These are phyloP conservation scores for Coregonus sp. DNA, from an alignment of 2,797 vertebrate species.

Conservation along the genomic window DNA sequence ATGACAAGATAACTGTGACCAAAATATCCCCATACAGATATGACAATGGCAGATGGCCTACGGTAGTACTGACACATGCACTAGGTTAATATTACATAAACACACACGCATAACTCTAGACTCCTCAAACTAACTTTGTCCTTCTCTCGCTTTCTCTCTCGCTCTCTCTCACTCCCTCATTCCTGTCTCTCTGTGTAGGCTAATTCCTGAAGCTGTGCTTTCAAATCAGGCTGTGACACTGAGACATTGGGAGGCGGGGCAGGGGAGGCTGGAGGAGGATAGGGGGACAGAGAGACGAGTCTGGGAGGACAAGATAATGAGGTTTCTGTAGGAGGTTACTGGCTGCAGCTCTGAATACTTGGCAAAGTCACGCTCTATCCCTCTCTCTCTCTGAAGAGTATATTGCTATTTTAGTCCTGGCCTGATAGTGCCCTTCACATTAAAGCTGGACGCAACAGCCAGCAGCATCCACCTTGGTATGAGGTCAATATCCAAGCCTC, in stretches of 20 bases:
- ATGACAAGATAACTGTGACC: background rate
- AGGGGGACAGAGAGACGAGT: slow-evolving; percentile 36
- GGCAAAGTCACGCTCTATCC: slow-evolving; percentile 27
- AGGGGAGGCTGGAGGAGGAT: background rate
- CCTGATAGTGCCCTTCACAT: background rate
- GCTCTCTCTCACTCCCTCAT: background rate
- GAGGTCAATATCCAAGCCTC: background rate
- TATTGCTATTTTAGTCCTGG: background rate
- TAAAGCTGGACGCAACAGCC: background rate
- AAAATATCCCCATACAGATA: background rate
- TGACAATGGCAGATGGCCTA: background rate
- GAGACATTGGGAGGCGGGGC: slow-evolving; percentile 32
- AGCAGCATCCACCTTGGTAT: background rate
- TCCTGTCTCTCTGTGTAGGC: background rate
- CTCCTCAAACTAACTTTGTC: background rate
- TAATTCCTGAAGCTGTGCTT: background rate
- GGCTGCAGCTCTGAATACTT: slow-evolving; percentile 36
- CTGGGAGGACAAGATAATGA: slow-evolving; percentile 58
- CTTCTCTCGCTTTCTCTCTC: background rate
- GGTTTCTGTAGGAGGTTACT: slow-evolving; percentile 46
- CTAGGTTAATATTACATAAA: background rate
- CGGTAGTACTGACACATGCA: background rate
- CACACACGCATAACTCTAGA: background rate
- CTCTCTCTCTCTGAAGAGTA: background rate
- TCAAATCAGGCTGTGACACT: slow-evolving; percentile 25